A percentile compares a stretch with the other conserved stretches of the same genome.
These are phyloP conservation scores for Noctua fimbriata DNA, from an alignment of 2,888 invertebrate species.

Conservation along the genomic window DNA sequence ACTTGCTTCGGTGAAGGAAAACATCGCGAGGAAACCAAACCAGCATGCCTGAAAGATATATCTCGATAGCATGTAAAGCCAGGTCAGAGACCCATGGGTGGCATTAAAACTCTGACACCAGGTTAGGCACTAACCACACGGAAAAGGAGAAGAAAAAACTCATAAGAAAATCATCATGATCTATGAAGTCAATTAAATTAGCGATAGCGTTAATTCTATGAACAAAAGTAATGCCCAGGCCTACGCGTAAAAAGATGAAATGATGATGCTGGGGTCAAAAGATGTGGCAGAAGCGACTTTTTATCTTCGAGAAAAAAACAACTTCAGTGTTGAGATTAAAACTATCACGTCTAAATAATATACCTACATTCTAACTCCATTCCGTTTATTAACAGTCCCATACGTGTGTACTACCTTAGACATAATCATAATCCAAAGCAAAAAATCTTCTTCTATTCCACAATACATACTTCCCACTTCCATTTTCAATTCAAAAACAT, in stretches of 20 bases:
- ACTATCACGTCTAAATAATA: too few species aligned
- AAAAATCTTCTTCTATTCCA: background rate
- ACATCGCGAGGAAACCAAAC: too few species aligned
- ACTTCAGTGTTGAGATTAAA: too few species aligned
- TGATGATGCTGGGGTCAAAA: background rate
- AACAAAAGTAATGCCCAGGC: background rate
- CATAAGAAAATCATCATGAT: background rate
- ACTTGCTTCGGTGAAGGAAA: too few species aligned
- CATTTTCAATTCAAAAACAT: constrained; percentile 40
- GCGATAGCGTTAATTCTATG: background rate
- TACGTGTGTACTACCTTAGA: background rate
- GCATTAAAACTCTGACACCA: too few species aligned
- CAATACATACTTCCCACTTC: background rate
- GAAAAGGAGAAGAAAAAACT: background rate
- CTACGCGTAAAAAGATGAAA: background rate
- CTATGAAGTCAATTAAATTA: background rate
- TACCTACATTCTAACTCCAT: background rate
- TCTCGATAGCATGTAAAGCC: too few species aligned
- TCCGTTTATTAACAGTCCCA: background rate
- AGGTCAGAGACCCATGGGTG: too few species aligned
- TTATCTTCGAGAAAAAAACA: too few species aligned
- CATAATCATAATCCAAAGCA: background rate
- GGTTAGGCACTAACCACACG: too few species aligned
- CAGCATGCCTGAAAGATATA: too few species aligned
- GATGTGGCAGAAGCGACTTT: too few species aligned